These are phyloP conservation scores for Sebastolobus alascanus DNA, from an alignment of 2,797 vertebrate genomes.

Conservation along the genomic window DNA sequence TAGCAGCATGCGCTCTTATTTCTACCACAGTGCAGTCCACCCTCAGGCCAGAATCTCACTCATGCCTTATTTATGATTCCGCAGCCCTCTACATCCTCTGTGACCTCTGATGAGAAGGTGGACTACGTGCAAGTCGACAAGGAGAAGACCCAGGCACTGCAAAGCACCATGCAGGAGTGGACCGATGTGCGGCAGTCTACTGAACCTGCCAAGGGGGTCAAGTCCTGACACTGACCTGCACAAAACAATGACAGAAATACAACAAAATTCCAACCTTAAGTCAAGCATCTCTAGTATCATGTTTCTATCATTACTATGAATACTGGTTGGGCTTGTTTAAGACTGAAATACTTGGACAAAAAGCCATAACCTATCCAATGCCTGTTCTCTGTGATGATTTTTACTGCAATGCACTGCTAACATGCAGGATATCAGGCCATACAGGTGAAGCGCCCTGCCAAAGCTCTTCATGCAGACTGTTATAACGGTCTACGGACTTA, in stretches of 20 bases:
- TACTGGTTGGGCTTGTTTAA: conserved; percentile 51
- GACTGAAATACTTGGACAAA: conserved; percentile 52
- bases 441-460: conserved; percentile 62
- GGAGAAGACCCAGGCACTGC: conserved; percentile 97
- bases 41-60: conserved; percentile 22
- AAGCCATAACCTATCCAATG: conserved; percentile 75
- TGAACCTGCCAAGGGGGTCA: conserved; percentile 91
- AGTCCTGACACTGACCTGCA: conserved; percentile 85
- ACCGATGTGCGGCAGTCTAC: conserved; percentile 97
- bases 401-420: conserved; percentile 57
- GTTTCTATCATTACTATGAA: conserved; percentile 54
- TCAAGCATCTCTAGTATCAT: conserved; percentile 52
- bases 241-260: conserved; percentile 19
- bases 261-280: conserved; percentile 17
- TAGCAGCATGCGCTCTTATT: background rate
- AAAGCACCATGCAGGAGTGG: conserved; percentile 99
- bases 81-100: conserved; percentile 96
- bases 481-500: conserved; percentile 46
- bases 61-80: conserved; percentile 5
- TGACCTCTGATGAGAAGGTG: conserved; percentile 97
- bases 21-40: background rate
- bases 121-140: conserved; percentile 99
- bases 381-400: conserved; percentile 63
- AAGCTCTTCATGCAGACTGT: conserved; percentile 66
- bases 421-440: conserved; percentile 68